Conservation (phyloP, 2,113 vertebrate species). For the Dascyllus trimaculatus region DNA sequence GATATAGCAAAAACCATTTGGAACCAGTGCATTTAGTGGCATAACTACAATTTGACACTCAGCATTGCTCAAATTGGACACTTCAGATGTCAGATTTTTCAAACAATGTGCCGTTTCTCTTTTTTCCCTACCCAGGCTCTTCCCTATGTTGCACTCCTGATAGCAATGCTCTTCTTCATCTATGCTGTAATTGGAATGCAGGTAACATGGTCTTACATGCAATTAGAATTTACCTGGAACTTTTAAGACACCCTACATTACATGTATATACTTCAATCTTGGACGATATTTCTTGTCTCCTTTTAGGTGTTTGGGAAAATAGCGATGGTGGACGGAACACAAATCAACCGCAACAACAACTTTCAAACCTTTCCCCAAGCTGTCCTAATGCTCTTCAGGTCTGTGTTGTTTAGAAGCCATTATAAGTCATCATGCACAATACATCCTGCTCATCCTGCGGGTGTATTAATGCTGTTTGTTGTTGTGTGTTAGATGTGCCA, state of each 20-base stretch:
- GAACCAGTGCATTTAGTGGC: background rate
- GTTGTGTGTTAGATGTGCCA: constrained; percentile 90
- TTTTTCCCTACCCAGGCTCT: constrained; percentile 87
- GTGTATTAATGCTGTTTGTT: background rate
- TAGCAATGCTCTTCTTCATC: constrained; percentile 99
- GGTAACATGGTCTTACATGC: constrained; percentile 77
- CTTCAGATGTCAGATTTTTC: background rate
- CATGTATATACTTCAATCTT: no score
- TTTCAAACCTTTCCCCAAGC: constrained; percentile 99
- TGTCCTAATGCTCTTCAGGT: constrained; percentile 98
- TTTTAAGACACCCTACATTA: background rate
- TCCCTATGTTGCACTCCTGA: constrained; percentile 96
- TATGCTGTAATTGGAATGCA: constrained; percentile 99
- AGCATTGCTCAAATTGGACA: background rate
- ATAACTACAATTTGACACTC: background rate
- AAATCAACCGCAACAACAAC: constrained; percentile 99
- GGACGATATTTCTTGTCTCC: background rate
- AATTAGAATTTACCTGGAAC: background rate
- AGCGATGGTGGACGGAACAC: constrained; percentile 95
- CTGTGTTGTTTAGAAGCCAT: constrained; percentile 1
- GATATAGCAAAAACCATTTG: background rate
- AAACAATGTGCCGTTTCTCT: background rate
- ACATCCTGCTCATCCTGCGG: background rate
- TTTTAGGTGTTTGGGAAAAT: constrained; percentile 97
- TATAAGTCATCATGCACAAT: background rate